Evolutionary conservation across 35 echinoderm and acorn worm genomes (phyloP).

Genomic region (Apostichopus japonicus): DNA sequence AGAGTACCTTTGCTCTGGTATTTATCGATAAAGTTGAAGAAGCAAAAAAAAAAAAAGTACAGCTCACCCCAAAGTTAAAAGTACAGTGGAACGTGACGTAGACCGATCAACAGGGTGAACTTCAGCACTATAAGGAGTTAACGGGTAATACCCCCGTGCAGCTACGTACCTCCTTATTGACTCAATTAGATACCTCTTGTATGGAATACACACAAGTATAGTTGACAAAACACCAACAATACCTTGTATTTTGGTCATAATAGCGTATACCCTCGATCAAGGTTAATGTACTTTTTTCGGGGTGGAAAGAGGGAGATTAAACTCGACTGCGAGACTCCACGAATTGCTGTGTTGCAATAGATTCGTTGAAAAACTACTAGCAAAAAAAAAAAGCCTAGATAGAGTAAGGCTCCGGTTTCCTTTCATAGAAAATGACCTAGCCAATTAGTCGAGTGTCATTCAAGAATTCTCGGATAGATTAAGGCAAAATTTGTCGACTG

Average conservation of each 20-base stretch:
- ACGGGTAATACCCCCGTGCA: constrained; percentile 19
- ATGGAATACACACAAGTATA: background rate
- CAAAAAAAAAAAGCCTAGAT: background rate
- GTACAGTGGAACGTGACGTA: background rate
- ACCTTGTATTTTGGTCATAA: background rate
- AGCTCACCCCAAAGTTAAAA: constrained; percentile 4
- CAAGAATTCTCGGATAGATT: background rate
- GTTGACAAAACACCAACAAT: constrained; percentile 35
- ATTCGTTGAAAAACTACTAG: background rate
- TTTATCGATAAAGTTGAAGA: background rate
- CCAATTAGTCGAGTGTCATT: background rate
- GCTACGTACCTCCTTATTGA: constrained; percentile 12
- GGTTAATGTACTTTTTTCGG: constrained; percentile 48
- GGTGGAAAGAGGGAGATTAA: background rate
- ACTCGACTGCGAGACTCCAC: background rate
- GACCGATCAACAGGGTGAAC: background rate
- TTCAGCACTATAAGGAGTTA: constrained; percentile 11
- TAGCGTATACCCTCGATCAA: background rate
- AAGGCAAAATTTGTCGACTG: too few species aligned
- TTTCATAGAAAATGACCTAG: background rate
- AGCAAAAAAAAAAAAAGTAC: background rate
- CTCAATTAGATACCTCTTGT: background rate
- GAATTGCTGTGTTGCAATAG: background rate
- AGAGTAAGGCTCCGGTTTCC: background rate
- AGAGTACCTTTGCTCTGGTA: background rate